phyloP scores from a whole-genome alignment of 2,113 vertebrate genomes.

The Penelope pileata region DNA sequence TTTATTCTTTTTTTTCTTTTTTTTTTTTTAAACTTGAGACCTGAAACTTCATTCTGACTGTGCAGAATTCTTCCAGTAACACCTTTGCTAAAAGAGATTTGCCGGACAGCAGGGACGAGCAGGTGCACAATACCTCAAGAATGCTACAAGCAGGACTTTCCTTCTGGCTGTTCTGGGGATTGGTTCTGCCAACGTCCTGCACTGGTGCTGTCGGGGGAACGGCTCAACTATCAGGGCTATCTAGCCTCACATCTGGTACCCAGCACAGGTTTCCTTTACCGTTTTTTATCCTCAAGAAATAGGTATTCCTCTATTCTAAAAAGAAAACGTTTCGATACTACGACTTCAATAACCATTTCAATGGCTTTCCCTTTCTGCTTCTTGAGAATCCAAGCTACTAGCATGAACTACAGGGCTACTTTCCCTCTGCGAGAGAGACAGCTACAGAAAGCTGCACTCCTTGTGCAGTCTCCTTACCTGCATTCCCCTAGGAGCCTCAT shows the following conservation, averaged over 20 bases:
- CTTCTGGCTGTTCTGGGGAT: not conserved
- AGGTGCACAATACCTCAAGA: not conserved
- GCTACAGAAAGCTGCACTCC: fast-evolving
- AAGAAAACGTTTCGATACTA: fast-evolving
- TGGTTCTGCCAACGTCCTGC: not conserved
- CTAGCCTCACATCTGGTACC: not conserved
- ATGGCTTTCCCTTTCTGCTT: not conserved
- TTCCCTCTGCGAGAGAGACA: not conserved
- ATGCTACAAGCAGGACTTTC: not conserved
- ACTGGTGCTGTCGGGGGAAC: not conserved
- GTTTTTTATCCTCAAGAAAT: not conserved
- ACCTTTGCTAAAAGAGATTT: not conserved
- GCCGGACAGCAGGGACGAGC: not conserved
- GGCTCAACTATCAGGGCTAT: not conserved
- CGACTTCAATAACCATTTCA: not conserved
- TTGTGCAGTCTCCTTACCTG: not conserved
- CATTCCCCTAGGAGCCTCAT: not conserved
- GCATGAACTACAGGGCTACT: not conserved
- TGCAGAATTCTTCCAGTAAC: not conserved
- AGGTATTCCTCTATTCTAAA: not conserved
- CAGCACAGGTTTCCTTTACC: not conserved
- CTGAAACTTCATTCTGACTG: not conserved
- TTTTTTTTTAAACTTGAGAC: not conserved
- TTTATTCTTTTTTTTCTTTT: not conserved
- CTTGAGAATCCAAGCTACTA: not conserved